Percentiles rank a stretch among this genome's conserved stretches.
These are phyloP conservation scores for Oscheius sp. DNA, from an alignment of 2,888 invertebrate species.

Conservation along the genomic window DNA sequence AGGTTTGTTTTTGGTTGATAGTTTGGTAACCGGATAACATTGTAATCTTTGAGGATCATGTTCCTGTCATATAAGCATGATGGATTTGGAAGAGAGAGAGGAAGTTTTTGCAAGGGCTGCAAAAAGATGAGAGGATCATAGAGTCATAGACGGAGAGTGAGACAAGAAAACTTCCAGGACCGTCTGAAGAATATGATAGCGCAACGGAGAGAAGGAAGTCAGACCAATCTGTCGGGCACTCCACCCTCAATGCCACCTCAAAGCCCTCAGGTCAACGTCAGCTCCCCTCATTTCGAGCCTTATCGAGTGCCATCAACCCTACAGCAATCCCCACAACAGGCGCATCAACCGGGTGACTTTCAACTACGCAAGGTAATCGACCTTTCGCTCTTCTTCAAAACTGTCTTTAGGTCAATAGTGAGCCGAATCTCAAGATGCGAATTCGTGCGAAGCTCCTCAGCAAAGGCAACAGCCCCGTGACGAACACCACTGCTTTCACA, in stretches of 20 bases:
- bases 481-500: constrained; percentile 47
- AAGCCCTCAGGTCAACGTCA: constrained; percentile 47
- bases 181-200: constrained; percentile 71
- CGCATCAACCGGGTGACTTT: constrained; percentile 56
- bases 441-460: constrained; percentile 69
- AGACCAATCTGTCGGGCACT: constrained; percentile 40
- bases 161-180: constrained; percentile 48
- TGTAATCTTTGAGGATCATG: background rate
- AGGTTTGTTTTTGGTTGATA: constrained; percentile 21
- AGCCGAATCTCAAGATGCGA: constrained; percentile 73
- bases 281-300: constrained; percentile 66
- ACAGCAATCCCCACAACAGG: constrained; percentile 33
- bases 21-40: background rate
- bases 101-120: background rate
- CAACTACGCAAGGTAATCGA: constrained; percentile 55
- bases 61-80: too few relatives aligned
- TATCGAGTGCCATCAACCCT: constrained; percentile 51
- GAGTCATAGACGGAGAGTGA: background rate
- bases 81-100: background rate
- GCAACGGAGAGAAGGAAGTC: constrained; percentile 57
- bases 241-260: constrained; percentile 35
- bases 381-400: background rate
- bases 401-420: constrained; percentile 64
- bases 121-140: background rate
- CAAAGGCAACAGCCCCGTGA: constrained; percentile 64